Evolutionary conservation across 2,888 invertebrate species (phyloP), one percentile per base, ranked within the genome.

Genomic region (Drosophila aldrichi): DNA sequence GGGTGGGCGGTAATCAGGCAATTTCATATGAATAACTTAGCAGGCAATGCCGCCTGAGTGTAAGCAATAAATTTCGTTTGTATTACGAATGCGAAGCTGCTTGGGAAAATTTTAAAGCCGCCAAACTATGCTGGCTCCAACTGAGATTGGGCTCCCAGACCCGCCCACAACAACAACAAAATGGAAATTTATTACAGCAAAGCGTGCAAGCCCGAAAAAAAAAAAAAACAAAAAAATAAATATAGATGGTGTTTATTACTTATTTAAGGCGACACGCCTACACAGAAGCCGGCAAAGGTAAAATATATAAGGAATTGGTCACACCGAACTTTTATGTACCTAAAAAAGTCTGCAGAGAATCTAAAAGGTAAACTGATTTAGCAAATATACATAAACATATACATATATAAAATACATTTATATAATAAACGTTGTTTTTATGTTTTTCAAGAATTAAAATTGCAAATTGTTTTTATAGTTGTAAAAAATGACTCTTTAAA

Each of bases 21-120:
- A 81, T 89, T 89, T 75, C 87, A 87, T 83, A 85, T 85, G 88
- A 85, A 89, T 85, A 85, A 85, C 73, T 89, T 68, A 86, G 70
- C 87, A 86, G 89, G 89, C 82, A 67, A 74, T 73, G 73, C 66
- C 77, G 88, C 78, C 82, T 74, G 76, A 76, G 80, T 82, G 85
- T 82, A 77, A 77, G 85, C 76, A 79, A 87, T 89, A 89, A 88
- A 87, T 89, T 82, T 71, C 62, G 74, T 74, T 68, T 88, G 85
- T 84, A 87, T 81, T 89, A 76, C 84, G 76, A 88, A 82, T 82
- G 83, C 80, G 70, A 64, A 66, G 75, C 62, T 76, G 65, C 79
- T 86, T 81, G 77, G 81, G 77, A 87, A 87, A 84, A 77, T 89
- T 89, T 86, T 84, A 87, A 89, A 83, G 70, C 76, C 73, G 55